Conservation (phyloP, 2,113 vertebrate genomes). For the Picathartes gymnocephalus region DNA sequence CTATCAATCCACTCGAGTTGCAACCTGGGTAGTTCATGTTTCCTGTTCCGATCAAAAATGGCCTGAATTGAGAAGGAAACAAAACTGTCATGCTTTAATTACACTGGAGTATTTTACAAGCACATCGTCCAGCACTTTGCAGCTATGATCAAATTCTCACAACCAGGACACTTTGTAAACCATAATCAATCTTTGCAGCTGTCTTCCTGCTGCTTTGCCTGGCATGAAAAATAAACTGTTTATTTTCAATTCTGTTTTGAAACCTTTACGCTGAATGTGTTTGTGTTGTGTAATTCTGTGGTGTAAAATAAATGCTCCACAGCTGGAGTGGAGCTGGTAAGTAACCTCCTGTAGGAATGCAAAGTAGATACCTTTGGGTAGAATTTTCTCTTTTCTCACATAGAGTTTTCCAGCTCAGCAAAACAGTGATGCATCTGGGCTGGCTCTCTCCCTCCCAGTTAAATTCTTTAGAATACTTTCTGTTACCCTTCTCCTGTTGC, state of each 20-base stretch:
- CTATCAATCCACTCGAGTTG: slow-evolving; percentile 98
- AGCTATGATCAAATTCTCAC: slow-evolving; percentile 38
- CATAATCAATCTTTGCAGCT: slow-evolving; percentile 19
- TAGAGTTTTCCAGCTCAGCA: neutral
- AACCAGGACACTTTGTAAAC: slow-evolving; percentile 48
- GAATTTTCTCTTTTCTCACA: neutral
- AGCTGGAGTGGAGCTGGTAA: neutral
- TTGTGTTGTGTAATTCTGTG: slow-evolving; percentile 50
- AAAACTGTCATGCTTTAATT: slow-evolving; percentile 40
- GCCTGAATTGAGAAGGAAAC: slow-evolving; percentile 78
- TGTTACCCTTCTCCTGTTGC: neutral
- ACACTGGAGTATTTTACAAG: slow-evolving; percentile 37
- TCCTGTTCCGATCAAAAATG: slow-evolving; percentile 98
- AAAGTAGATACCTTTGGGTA: neutral
- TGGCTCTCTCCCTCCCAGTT: neutral
- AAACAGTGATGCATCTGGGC: neutral
- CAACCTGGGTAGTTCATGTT: slow-evolving; percentile 93
- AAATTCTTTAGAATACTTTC: neutral
- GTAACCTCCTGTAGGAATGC: slow-evolving; percentile 8
- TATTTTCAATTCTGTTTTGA: slow-evolving; percentile 46
- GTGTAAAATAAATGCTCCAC: slow-evolving; percentile 31
- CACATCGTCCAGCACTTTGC: slow-evolving; percentile 20
- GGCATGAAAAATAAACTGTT: slow-evolving; percentile 48
- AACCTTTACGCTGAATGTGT: slow-evolving; percentile 50
- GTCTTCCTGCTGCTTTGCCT: slow-evolving; percentile 29